Percentiles rank a stretch among this genome's conserved stretches.
These are phyloP conservation scores for Drosophila cyrtoloma DNA, from an alignment of 2,888 invertebrate genomes.

Conservation along the genomic window DNA sequence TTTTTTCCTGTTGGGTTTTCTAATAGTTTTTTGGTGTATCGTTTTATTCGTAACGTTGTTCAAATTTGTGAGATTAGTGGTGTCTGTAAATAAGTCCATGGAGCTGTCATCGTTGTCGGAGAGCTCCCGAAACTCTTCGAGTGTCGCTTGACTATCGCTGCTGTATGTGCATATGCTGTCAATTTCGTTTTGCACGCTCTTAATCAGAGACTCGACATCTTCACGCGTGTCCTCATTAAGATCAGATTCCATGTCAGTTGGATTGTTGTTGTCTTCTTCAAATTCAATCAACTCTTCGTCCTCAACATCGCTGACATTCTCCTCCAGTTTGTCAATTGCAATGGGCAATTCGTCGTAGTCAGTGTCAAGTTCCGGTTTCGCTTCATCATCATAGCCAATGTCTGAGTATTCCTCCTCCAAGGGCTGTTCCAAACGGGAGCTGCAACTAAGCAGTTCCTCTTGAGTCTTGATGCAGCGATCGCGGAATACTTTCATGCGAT, in stretches of 20 bases:
- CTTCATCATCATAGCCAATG: not conserved
- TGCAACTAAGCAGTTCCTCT: conserved; percentile 15
- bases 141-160: conserved; percentile 22
- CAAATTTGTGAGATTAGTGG: not conserved
- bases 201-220: conserved; percentile 30
- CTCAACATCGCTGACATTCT: not conserved
- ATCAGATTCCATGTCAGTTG: not conserved
- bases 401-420: not conserved
- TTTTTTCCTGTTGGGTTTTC: not conserved
- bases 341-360: not conserved
- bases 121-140: conserved; percentile 2
- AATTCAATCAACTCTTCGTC: conserved; percentile 20
- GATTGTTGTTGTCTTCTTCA: not conserved
- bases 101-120: conserved; percentile 3
- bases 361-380: not conserved
- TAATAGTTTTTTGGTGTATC: not conserved
- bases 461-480: conserved; percentile 58
- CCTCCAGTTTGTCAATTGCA: not conserved
- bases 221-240: conserved; percentile 1
- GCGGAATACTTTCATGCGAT: conserved; percentile 42
- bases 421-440: not conserved
- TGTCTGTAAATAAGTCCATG: not conserved
- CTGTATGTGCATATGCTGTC: conserved; percentile 24
- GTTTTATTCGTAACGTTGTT: not conserved
- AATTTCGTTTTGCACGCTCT: conserved; percentile 32